Evolutionary conservation across 1,140 invertebrate genomes (phyloP), one percentile per base, ranked within the genome.

Genomic region (Varroa destructor): DNA sequence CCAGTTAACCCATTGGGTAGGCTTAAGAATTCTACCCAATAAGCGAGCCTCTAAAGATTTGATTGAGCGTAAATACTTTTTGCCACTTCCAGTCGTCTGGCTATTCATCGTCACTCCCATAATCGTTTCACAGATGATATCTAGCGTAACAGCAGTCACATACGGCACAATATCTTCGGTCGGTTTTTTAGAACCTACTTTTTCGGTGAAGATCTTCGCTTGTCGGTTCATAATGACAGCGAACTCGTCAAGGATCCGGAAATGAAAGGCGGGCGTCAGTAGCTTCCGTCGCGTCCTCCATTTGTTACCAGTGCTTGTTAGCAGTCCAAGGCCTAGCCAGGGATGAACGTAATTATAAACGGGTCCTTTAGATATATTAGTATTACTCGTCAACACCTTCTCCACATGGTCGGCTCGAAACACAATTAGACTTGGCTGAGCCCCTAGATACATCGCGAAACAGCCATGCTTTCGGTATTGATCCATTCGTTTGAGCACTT

Each of bases 251-350:
- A 93, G 81, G 64, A 93, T 90, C 73, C 86, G 85, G 76, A 91
- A 91, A 79, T 93, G 91, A 78, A 93, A 93, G 0, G 89, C 86
- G 40, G 91, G 90, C 1, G 90, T 93, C 10, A 93, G 87, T 77
- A 94, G 84, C 80, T 91, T 90, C 64, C 90, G 81, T 8, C 89
- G 81, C 0, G 79, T 75, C 58, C 85, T 84, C 90, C 90, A 94
- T 79, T 89, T 89, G 14, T 80, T 78, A 56, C 88, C 89, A 72
- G 81, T 80, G 74, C 83, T 84, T 71, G 74, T 76, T 58, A 86
- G 82, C n/a, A 86, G 76, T 3, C 85, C 85, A 61, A 83, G 80
- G 0, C 85, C 85, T 42, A 86, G 77, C 76, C 87, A 88, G 72
- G 85, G 86, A 67, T 87, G 83, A 56, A 89, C 78, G 56, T 87